A percentile compares a stretch with the other conserved stretches of the same genome.
phyloP scores from a whole-genome alignment of 2,888 invertebrate species.

The Zele albiditarsus region DNA sequence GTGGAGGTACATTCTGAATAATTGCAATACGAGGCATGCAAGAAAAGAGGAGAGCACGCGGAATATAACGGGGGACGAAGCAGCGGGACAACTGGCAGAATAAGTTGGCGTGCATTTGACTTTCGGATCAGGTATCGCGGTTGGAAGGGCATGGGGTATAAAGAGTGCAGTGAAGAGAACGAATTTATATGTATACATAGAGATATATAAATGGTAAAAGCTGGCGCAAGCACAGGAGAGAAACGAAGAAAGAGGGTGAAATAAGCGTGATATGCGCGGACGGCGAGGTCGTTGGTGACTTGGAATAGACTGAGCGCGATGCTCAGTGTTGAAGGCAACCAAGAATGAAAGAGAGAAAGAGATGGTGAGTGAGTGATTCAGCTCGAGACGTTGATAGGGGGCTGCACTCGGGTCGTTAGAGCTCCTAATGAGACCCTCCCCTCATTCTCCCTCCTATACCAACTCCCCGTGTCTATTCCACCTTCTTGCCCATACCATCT shows the following conservation, averaged over 20 bases:
- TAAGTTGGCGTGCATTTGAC: constrained; percentile 42
- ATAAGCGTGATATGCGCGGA: constrained; percentile 1
- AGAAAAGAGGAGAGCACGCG: constrained; percentile 23
- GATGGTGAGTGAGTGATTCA: constrained; percentile 60
- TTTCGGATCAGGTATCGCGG: constrained; percentile 42
- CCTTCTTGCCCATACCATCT: not conserved
- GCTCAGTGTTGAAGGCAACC: constrained; percentile 35
- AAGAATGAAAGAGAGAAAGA: constrained; percentile 42
- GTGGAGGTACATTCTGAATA: constrained; percentile 41
- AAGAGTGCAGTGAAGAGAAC: not conserved
- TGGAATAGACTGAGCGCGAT: constrained; percentile 43
- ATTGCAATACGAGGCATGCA: constrained; percentile 35
- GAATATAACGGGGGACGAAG: constrained; percentile 17
- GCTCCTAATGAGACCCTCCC: constrained; percentile 69
- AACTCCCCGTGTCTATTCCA: constrained; percentile 11
- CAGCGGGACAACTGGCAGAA: constrained; percentile 22
- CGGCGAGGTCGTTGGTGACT: constrained; percentile 24
- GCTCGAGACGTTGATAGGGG: constrained; percentile 57
- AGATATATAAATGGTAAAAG: constrained; percentile 1
- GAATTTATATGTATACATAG: not conserved
- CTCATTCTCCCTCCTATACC: constrained; percentile 30
- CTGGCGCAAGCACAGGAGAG: not conserved
- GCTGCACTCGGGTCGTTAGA: constrained; percentile 71
- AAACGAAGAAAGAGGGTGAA: constrained; percentile 1
- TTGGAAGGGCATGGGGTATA: constrained; percentile 42